Percentiles rank a stretch among this genome's conserved stretches.
phyloP scores from a whole-genome alignment of 2,113 vertebrate species.

The Petromus typicus region DNA sequence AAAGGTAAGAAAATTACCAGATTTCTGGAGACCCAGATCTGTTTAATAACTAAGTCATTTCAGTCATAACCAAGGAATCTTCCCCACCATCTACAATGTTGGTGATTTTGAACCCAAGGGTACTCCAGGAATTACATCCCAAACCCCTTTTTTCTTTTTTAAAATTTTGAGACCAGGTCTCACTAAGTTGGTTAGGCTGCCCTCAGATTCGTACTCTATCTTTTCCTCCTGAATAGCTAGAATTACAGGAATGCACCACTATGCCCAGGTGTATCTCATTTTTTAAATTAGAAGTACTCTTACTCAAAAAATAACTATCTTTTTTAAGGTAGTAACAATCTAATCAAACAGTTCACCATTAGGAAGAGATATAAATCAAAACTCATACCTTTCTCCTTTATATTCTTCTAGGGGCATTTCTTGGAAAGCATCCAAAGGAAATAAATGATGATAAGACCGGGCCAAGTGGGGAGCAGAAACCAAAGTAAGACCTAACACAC shows the following conservation, averaged over 20 bases:
- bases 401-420: conserved; percentile 89
- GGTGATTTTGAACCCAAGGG: too few species aligned
- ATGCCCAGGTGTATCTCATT: neutral
- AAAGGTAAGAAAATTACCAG: neutral
- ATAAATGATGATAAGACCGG: conserved; percentile 98
- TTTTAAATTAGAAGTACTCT: conserved; percentile 1
- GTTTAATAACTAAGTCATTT: conserved; percentile 5
- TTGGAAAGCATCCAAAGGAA: conserved; percentile 94
- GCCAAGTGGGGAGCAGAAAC: conserved; percentile 98
- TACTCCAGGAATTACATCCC: neutral
- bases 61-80: neutral
- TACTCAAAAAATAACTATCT: neutral
- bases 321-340: neutral
- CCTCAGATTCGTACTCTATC: neutral
- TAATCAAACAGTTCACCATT: neutral
- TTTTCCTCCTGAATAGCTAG: neutral
- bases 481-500: conserved; percentile 92
- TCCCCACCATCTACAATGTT: too few species aligned
- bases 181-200: neutral
- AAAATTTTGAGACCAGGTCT: neutral
- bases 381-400: conserved; percentile 89
- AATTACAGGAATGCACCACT: neutral
- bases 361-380: conserved; percentile 53
- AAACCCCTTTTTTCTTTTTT: neutral
- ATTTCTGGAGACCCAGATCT: conserved; percentile 5